phyloP scores from a whole-genome alignment of 2,888 invertebrate species.

The Limnephilus rhombicus region DNA sequence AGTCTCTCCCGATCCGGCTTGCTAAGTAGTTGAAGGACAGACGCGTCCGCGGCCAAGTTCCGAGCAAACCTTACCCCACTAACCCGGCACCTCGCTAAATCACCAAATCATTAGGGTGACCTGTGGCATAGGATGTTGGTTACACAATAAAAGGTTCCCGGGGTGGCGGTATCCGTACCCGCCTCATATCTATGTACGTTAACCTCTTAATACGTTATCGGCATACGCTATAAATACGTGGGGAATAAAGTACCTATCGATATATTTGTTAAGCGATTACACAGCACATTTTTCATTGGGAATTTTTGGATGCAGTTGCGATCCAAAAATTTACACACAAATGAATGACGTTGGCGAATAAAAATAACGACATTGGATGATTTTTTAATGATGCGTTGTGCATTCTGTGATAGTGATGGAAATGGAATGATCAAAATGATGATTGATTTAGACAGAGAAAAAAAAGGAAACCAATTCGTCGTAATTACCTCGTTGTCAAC shows the following conservation, averaged over 20 bases:
- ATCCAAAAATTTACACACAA: not conserved
- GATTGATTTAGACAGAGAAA: not conserved
- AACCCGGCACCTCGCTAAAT: no score
- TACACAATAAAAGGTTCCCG: no score
- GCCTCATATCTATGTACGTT: not conserved
- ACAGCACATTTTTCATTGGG: not conserved
- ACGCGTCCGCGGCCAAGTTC: no score
- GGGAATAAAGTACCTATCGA: not conserved
- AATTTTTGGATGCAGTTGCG: not conserved
- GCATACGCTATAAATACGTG: not conserved
- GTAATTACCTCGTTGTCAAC: constrained; percentile 68
- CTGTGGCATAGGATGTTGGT: no score
- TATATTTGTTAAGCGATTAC: not conserved
- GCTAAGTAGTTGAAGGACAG: no score
- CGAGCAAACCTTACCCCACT: no score
- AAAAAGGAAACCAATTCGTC: not conserved
- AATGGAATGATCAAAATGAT: not conserved
- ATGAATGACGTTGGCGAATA: not conserved
- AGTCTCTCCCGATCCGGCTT: no score
- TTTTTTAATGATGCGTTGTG: not conserved
- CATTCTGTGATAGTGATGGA: not conserved
- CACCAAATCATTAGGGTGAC: no score
- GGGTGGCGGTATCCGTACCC: no score
- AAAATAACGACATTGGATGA: not conserved
- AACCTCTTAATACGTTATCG: not conserved